phyloP scores from a whole-genome alignment of 1,140 invertebrate species.

The Piezodorus guildinii region DNA sequence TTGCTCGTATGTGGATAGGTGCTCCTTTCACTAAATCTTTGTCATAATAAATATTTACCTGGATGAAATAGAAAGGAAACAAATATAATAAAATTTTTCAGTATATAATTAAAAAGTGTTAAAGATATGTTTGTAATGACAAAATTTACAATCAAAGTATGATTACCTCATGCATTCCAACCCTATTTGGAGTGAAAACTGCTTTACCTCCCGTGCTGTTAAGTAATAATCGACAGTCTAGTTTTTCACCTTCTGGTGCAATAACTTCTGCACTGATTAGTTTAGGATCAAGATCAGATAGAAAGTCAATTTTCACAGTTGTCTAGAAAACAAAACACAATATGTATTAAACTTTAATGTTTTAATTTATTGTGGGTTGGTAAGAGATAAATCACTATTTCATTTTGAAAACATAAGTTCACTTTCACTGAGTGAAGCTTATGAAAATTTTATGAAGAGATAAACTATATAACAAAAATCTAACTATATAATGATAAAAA shows the following conservation, averaged over 20 bases:
- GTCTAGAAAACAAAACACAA: conserved; percentile 42
- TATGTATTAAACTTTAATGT: not conserved
- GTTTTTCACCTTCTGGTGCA: conserved; percentile 51
- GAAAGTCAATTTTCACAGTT: conserved; percentile 64
- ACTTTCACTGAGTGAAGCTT: no score
- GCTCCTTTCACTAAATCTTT: conserved; percentile 51
- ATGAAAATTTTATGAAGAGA: no score
- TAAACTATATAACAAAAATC: no score
- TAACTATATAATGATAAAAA: no score
- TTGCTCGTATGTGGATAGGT: conserved; percentile 71
- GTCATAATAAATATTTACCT: conserved; percentile 53
- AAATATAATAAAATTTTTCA: no score
- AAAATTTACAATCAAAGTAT: not conserved
- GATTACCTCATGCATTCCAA: conserved; percentile 81
- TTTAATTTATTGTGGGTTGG: not conserved
- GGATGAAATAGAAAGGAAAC: conserved; percentile 13
- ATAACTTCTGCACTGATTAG: conserved; percentile 74
- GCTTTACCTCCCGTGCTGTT: conserved; percentile 58
- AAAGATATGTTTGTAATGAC: not conserved
- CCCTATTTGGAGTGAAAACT: conserved; percentile 74
- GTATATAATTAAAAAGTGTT: no score
- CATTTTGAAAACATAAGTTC: no score
- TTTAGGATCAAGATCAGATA: conserved; percentile 60
- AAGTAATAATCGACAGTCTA: conserved; percentile 50
- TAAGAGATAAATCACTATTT: no score